These are phyloP conservation scores for Tringa solitaria DNA, from an alignment of 2,113 vertebrate species.

Conservation along the genomic window DNA sequence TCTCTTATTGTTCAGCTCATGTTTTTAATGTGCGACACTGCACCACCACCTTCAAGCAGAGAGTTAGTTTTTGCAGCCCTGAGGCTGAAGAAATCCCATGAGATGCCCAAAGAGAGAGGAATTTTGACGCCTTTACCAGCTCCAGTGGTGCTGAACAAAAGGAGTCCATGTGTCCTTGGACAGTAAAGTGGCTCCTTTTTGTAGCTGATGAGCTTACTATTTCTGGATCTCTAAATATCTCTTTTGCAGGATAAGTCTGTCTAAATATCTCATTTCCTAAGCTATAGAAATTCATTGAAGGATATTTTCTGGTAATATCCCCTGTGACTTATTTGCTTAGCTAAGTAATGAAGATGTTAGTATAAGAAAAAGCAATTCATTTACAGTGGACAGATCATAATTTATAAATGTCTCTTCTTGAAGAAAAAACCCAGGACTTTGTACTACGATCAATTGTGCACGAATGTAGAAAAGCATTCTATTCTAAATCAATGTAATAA, in stretches of 20 bases:
- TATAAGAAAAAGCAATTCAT: neutral
- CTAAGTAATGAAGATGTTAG: neutral
- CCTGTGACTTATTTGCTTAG: neutral
- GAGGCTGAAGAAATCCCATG: slow-evolving; percentile 15
- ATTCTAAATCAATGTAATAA: neutral
- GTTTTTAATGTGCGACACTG: neutral
- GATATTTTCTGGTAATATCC: neutral
- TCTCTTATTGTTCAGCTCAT: neutral
- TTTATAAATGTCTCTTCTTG: neutral
- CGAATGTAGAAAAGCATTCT: neutral
- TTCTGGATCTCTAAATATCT: neutral
- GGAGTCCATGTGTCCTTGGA: neutral
- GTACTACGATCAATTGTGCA: neutral
- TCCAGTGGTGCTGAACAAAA: neutral
- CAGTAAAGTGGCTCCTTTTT: neutral
- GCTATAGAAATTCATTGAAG: neutral
- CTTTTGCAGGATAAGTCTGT: neutral
- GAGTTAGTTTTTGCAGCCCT: neutral
- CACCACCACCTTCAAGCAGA: neutral
- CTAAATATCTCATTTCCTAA: neutral
- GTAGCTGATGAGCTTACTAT: neutral
- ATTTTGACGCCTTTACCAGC: slow-evolving; percentile 7
- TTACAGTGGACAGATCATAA: neutral
- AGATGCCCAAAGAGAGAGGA: neutral
- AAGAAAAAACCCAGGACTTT: neutral